Evolutionary conservation across 1,140 invertebrate genomes (phyloP), one percentile per base, ranked within the genome.

Genomic region (Platyura marginata): DNA sequence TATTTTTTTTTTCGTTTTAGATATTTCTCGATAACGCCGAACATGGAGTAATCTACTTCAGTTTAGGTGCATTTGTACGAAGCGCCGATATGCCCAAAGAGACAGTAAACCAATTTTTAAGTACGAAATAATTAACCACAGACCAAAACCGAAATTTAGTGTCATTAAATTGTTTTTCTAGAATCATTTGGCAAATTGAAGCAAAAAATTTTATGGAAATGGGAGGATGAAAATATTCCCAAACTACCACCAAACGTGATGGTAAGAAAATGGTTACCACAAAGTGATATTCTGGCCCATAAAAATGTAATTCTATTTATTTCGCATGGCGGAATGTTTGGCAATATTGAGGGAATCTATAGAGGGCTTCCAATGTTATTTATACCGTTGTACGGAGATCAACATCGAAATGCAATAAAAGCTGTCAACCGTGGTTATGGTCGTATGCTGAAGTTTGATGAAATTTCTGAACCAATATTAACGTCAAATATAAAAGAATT

Each of bases 221-320:
- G 72, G 44, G 59, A 63, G 36, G 59, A 57, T 35, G 66, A 63
- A 21, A 59, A 57, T 21, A 51, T 64, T 43, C 49, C 59, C 0
- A 49, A 61, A 16, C 34, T 70, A 44, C 67, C 73, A 13, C 21
- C 52, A 18, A 78, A 78, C 56, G 66, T 80, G 21, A 67, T 69
- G 56, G 66, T 74, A 20, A 51, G 67, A 40, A 64, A 69, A 47
- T 82, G 78, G 79, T 59, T 76, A 47, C 78, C 79, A 13, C 79
- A 83, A 59, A 69, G 54, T 37, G 58, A 62, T 21, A 57, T 62
- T 19, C 22, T 62, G 41, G 70, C 66, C 3, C 68, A 71, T 57
- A 64, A 63, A 4, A 70, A 70, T 48, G 58, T 71, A 10, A 65
- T 64, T 42, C 50, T 69, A 2, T 79, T 81, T 48, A 67, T 80